Percentiles rank a stretch among this genome's conserved stretches.
phyloP scores from a whole-genome alignment of 1,140 invertebrate species.

The Frieseomelitta varia region DNA sequence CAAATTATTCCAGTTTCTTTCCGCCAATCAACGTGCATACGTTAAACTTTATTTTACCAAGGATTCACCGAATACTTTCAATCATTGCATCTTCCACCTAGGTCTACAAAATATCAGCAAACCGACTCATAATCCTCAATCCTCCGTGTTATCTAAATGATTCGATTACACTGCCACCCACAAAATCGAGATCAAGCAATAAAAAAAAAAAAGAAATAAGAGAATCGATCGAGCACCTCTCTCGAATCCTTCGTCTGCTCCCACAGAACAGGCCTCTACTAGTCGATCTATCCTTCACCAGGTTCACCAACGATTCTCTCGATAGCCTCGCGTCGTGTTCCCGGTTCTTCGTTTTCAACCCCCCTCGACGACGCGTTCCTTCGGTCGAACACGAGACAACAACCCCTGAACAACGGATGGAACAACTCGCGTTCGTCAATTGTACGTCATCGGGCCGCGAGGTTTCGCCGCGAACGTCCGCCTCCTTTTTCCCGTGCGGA shows the following conservation, averaged over 20 bases:
- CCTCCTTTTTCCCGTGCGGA: not conserved
- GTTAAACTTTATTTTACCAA: no score
- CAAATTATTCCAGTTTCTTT: no score
- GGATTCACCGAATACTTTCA: no score
- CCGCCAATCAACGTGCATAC: no score
- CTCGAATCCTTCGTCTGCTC: slow-evolving; percentile 29
- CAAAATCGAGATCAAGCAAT: no score
- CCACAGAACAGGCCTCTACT: not conserved
- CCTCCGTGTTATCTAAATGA: no score
- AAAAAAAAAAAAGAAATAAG: no score
- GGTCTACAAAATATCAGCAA: no score
- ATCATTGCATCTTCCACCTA: no score
- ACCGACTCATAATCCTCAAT: no score
- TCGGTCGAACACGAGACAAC: slow-evolving; percentile 16
- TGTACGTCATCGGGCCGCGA: slow-evolving; percentile 52
- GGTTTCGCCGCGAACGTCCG: not conserved
- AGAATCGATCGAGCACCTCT: slow-evolving; percentile 53
- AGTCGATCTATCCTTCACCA: not conserved
- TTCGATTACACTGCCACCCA: no score
- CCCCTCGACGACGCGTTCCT: not conserved
- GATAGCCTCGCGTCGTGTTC: not conserved
- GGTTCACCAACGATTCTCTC: not conserved
- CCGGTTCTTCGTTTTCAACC: slow-evolving; percentile 1
- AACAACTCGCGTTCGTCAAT: slow-evolving; percentile 41
- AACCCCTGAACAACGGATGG: not conserved